Base-by-base conservation (phyloP, 2,113 vertebrate genomes). In the Terrapene triunguis region DNA sequence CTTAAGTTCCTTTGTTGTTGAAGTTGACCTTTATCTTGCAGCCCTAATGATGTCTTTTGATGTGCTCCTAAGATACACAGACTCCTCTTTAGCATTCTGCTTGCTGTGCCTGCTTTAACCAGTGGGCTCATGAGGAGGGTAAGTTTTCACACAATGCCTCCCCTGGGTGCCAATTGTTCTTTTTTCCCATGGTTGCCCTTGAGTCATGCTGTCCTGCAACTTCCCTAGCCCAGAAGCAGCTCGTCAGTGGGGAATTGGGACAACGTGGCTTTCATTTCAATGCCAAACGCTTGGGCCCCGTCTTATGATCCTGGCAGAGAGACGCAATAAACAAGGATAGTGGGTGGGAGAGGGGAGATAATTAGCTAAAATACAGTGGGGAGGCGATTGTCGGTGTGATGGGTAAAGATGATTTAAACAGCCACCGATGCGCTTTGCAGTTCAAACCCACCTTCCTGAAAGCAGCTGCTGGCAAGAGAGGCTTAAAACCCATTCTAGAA, bases 121-220 rank as follows among this genome's bases (percentile, higher is more conserved):
- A 0, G 84, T 92, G 82, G 85, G 82, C 85, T 95, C 16, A 1
- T 1, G 8, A 87, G 85, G 92, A 94, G 92, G 0, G 0, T 44
- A 90, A 91, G 65, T 94, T 93, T 93, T 93, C 51, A 9, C 27
- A 74, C 47, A 93, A 86, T 92, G 57, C 62, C 80, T 96, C 96
- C 96, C 95, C 87, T 89, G 94, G 89, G 96, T 94, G 50, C 47
- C 90, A 88, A 29, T 55, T 94, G 86, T 91, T 96, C 92, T 94
- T 86, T 92, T 95, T 89, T 96, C 88, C 94, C 96, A 95, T 85
- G 57, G 74, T 21, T 96, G 92, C 93, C 97, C 95, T 97, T 97
- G 96, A 98, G 96, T 88, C 91, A 95, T 84, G 84, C 53, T 0
- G 0, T 88, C 85, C 88, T 57, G 44, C 84, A 97, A 83, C 96